A percentile compares a stretch with the other conserved stretches of the same genome.
These are phyloP conservation scores for Madoqua kirkii DNA, from an alignment of 2,113 vertebrate genomes.

Conservation along the genomic window DNA sequence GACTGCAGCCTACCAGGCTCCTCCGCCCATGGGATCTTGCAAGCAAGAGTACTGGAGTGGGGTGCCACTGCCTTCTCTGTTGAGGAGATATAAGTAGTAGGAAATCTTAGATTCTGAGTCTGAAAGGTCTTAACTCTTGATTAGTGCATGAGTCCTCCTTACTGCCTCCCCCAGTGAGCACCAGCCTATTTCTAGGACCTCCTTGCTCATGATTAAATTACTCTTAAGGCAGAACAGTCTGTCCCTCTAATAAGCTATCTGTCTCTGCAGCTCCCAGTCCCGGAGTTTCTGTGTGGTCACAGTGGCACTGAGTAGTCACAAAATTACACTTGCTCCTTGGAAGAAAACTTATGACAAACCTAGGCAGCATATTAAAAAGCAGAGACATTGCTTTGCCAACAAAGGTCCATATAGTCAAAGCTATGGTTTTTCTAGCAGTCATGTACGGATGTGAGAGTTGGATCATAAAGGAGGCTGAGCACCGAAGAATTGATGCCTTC, in stretches of 20 bases:
- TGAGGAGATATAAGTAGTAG: background rate
- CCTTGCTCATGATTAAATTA: background rate
- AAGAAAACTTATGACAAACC: background rate
- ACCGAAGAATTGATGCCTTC: fast-evolving
- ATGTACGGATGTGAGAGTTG: background rate
- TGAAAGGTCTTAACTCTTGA: background rate
- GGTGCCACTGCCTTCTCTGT: no score
- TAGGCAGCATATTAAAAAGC: background rate
- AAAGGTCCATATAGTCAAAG: background rate
- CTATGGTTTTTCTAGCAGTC: background rate
- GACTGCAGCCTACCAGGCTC: no score
- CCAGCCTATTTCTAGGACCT: background rate
- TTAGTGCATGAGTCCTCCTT: background rate
- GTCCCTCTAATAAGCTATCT: background rate
- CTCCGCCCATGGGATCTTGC: no score
- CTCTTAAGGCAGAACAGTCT: background rate
- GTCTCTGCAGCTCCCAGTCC: background rate
- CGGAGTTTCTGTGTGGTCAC: background rate
- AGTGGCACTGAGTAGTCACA: background rate
- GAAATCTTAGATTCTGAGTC: background rate
- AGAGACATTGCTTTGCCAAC: background rate
- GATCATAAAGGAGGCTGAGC: background rate
- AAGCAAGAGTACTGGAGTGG: no score
- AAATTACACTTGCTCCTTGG: background rate
- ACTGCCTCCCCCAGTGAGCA: background rate